phyloP scores from a whole-genome alignment of 2,888 invertebrate species.

The Drosophila mettleri region DNA sequence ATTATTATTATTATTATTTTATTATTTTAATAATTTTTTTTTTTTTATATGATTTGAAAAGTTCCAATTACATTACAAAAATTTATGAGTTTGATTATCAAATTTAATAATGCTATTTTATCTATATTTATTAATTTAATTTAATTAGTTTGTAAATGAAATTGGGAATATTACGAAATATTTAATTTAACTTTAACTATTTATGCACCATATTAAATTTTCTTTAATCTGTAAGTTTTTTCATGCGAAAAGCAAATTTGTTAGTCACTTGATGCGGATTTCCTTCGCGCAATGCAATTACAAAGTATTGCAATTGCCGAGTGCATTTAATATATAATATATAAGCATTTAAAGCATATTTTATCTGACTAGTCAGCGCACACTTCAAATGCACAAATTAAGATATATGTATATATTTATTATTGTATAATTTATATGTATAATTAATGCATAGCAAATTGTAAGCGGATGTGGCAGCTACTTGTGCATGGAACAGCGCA shows the following conservation, averaged over 20 bases:
- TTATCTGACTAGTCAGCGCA: slow-evolving; percentile 9
- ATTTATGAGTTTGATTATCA: too few species aligned
- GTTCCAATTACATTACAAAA: too few species aligned
- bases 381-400: background rate
- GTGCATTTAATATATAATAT: background rate
- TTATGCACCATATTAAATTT: background rate
- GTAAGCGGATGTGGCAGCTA: slow-evolving; percentile 34
- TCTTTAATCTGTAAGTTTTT: background rate
- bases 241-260: background rate
- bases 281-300: slow-evolving; percentile 9
- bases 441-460: slow-evolving; percentile 16
- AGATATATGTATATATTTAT: background rate
- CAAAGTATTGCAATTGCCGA: background rate
- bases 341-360: background rate
- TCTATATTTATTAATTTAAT: too few species aligned
- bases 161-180: too few species aligned
- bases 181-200: too few species aligned
- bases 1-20: background rate
- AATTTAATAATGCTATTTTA: too few species aligned
- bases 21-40: too few species aligned
- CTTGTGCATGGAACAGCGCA: slow-evolving; percentile 24
- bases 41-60: too few species aligned
- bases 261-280: background rate
- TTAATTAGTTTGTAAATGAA: too few species aligned
- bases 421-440: background rate